A percentile compares a stretch with the other conserved stretches of the same genome.
These are phyloP conservation scores for Oxycera nigricornis DNA, from an alignment of 2,888 invertebrate genomes.

Conservation along the genomic window DNA sequence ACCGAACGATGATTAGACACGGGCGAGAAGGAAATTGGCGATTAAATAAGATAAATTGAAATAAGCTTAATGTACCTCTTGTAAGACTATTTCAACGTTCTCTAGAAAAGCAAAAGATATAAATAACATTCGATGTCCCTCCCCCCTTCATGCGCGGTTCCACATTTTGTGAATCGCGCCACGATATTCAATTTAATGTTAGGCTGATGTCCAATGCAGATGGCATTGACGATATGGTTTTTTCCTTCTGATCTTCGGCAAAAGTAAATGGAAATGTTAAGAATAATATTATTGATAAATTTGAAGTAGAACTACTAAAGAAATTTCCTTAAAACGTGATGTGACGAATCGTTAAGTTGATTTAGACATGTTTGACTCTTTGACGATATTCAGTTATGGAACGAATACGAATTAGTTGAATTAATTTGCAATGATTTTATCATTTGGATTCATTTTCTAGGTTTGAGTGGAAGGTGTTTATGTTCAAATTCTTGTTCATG, in stretches of 20 bases:
- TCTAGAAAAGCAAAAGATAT: no score
- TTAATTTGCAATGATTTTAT: not conserved
- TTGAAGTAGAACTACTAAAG: no score
- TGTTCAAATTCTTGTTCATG: constrained; percentile 18
- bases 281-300: no score
- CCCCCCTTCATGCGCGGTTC: no score
- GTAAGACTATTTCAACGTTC: constrained; percentile 32
- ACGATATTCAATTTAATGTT: no score
- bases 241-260: no score
- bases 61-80: constrained; percentile 19
- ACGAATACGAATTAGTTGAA: not conserved
- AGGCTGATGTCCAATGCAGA: no score
- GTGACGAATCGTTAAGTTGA: not conserved
- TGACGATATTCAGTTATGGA: not conserved
- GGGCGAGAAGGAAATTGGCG: not conserved
- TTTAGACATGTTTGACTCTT: not conserved
- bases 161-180: no score
- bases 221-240: no score
- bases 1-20: constrained; percentile 46
- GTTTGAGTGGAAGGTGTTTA: constrained; percentile 1
- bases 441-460: not conserved
- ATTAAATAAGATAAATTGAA: constrained; percentile 31
- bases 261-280: no score
- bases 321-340: not conserved
- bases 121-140: no score